These are phyloP conservation scores for Amphiduros pacificus DNA, from an alignment of 2,888 invertebrate species.

Conservation along the genomic window DNA sequence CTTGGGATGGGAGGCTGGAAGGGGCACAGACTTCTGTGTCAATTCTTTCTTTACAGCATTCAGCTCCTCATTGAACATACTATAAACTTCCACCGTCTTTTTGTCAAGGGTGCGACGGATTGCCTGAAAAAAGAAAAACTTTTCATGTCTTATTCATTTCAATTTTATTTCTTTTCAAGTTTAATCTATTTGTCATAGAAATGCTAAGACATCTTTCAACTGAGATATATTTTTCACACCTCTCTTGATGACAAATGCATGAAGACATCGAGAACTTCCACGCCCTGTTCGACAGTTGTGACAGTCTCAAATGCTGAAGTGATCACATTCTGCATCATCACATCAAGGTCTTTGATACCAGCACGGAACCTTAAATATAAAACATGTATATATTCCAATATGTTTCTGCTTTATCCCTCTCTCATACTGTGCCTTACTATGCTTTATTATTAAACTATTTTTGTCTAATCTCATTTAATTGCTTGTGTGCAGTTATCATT, in stretches of 20 bases:
- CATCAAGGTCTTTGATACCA: conserved; percentile 66
- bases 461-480: no score
- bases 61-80: conserved; percentile 76
- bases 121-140: conserved; percentile 37
- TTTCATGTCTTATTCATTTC: background rate
- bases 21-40: conserved; percentile 47
- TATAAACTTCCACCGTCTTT: conserved; percentile 67
- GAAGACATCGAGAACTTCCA: conserved; percentile 76
- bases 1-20: conserved; percentile 69
- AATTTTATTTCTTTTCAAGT: background rate
- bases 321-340: conserved; percentile 81
- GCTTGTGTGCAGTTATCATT: no score
- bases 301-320: conserved; percentile 77
- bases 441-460: no score
- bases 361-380: conserved; percentile 65
- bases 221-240: conserved; percentile 35
- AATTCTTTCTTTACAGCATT: conserved; percentile 72
- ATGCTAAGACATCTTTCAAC: background rate
- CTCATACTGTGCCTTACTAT: no score
- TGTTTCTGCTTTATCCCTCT: no score
- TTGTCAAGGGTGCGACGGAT: conserved; percentile 61
- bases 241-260: conserved; percentile 77
- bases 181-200: background rate
- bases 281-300: conserved; percentile 78
- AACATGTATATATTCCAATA: no score